Evolutionary conservation across 2,797 vertebrate genomes (phyloP).

Genomic region (Pteropus rufus): DNA sequence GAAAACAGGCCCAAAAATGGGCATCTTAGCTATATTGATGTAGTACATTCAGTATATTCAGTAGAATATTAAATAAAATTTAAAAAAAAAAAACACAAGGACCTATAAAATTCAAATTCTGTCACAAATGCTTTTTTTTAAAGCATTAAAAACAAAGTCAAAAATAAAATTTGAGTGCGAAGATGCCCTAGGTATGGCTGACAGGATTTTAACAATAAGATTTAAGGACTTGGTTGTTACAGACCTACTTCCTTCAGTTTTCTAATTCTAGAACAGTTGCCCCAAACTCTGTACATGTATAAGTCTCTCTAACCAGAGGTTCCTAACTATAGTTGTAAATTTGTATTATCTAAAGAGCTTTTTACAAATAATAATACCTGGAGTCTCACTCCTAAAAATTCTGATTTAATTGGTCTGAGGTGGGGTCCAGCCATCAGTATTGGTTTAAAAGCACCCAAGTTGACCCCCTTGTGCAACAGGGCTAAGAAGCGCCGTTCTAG

Average conservation of each 20-base stretch:
- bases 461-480: not conserved
- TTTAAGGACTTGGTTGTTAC: not conserved
- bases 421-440: not conserved
- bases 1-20: not conserved
- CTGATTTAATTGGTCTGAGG: not conserved
- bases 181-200: not conserved
- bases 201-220: not conserved
- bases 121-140: not conserved
- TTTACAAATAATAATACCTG: not conserved
- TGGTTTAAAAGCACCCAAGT: not conserved
- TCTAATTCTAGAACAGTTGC: not conserved
- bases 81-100: not conserved
- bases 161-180: not conserved
- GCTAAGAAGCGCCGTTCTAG: not conserved
- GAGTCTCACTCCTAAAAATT: not conserved
- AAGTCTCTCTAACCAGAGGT: not conserved
- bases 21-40: not conserved
- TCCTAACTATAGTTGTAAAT: not conserved
- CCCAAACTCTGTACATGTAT: not conserved
- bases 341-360: not conserved
- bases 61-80: not conserved
- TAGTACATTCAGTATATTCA: not conserved
- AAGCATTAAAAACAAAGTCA: constrained; percentile 1
- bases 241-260: not conserved
- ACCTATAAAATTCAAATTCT: not conserved